Base-by-base conservation (phyloP, 2,113 vertebrate species). In the Salminus brasiliensis region DNA sequence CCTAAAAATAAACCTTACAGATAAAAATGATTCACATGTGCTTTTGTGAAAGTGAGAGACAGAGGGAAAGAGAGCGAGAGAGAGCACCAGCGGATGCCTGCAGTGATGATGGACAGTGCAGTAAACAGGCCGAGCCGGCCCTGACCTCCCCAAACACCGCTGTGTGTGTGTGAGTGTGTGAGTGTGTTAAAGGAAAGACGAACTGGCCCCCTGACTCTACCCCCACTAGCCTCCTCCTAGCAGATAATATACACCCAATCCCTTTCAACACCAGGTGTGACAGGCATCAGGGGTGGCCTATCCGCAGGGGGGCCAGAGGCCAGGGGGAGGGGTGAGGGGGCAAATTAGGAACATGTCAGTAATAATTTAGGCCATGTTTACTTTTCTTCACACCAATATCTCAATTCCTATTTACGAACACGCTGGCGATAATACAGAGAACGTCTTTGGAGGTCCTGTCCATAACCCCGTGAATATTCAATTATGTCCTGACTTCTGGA, bases 281-380 rank as follows among this genome's bases (percentile, higher is more conserved):
- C 91, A 91, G 91, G 81, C 91, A 91, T 91, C 90, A 88, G 89
- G 91, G 92, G 92, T 93, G 92, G 92, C 90, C 91, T 86, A 87
- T 93, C 91, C 87, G 88, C 90, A 89, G 90, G 92, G 36, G 83
- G 89, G 86, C 76, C 49, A 74, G 34, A 85, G 83, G 74, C 80
- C 86, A 86, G 86, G 87, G 87, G 89, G 88, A 83, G 70, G 75
- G 81, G 81, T 80, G 78, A 83, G 63, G 90, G 93, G 90, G 91
- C 89, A 92, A 92, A 92, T 91, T 92, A 91, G 91, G 89, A 93
- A 92, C 90, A 91, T 91, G 92, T 92, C 91, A 91, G 91, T 90
- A 91, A 92, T 93, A 92, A 92, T 92, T 92, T 87, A 87, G 77
- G 59, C 53, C 30, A 55, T 81, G 90, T 91, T 92, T 92, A 92